Conservation (phyloP, 2,888 invertebrate genomes). For the Drosophila formosana region DNA sequence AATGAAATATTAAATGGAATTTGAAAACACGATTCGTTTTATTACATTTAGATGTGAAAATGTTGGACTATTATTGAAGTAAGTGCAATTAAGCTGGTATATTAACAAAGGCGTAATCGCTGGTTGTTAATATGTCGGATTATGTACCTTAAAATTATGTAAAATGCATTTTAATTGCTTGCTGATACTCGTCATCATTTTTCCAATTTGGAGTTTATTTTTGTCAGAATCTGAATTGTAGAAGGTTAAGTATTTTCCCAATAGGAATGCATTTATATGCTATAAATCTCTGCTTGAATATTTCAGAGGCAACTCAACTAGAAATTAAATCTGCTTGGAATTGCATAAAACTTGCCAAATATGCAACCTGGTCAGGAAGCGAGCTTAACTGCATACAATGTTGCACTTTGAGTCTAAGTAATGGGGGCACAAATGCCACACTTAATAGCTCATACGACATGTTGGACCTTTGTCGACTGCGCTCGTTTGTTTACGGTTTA, state of each 20-base stretch:
- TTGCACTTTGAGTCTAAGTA: slow-evolving; percentile 10
- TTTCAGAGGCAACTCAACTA: slow-evolving; percentile 55
- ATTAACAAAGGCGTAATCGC: background rate
- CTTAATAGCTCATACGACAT: slow-evolving; percentile 77
- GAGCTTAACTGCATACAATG: slow-evolving; percentile 19
- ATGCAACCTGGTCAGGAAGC: slow-evolving; percentile 23
- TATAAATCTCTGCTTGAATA: slow-evolving; percentile 58
- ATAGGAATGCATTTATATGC: slow-evolving; percentile 14
- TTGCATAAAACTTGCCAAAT: slow-evolving; percentile 52
- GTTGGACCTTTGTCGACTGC: slow-evolving; percentile 72
- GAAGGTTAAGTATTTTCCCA: background rate
- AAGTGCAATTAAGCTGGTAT: background rate
- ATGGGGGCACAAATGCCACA: slow-evolving; percentile 40
- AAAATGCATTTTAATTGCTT: too few species aligned
- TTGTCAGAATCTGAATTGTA: too few species aligned
- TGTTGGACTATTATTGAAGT: background rate
- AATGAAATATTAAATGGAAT: slow-evolving; percentile 44
- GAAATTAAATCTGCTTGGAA: slow-evolving; percentile 58
- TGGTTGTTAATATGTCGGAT: too few species aligned
- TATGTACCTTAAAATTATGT: background rate
- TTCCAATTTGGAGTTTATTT: too few species aligned
- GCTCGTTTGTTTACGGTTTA: slow-evolving; percentile 77
- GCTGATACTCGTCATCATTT: too few species aligned
- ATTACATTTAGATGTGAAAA: background rate
- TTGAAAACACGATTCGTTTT: slow-evolving; percentile 9